phyloP scores from a whole-genome alignment of 2,113 vertebrate genomes.

The Lamprotornis superbus region DNA sequence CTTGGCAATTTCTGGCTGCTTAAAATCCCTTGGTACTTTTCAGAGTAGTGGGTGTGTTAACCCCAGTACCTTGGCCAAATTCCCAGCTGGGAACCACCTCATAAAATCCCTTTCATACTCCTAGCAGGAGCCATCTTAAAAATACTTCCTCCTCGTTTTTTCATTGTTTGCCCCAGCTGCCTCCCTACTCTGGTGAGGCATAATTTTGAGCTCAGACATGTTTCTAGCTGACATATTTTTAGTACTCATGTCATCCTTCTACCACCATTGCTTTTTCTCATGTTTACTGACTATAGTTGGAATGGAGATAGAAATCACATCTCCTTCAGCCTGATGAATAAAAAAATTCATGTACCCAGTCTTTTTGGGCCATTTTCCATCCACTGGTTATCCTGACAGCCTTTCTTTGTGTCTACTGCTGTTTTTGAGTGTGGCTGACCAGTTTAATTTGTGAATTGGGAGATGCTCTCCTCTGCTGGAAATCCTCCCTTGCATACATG shows the following conservation, averaged over 20 bases:
- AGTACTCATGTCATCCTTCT: background rate
- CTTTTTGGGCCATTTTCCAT: background rate
- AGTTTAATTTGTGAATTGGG: background rate
- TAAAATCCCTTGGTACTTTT: constrained; percentile 35
- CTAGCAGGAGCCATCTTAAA: background rate
- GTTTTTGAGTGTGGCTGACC: background rate
- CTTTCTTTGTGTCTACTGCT: background rate
- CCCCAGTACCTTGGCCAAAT: constrained; percentile 5
- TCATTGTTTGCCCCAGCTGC: background rate
- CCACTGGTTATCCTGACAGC: background rate
- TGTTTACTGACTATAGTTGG: background rate
- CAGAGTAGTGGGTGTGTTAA: constrained; percentile 25
- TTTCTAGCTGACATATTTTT: background rate
- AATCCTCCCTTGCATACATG: background rate
- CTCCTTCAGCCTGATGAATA: background rate
- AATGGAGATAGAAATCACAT: background rate
- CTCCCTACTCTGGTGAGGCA: background rate
- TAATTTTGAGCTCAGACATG: background rate
- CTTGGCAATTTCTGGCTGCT: constrained; percentile 19
- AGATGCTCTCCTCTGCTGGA: background rate
- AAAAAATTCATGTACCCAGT: background rate
- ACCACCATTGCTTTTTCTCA: background rate
- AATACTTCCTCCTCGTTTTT: background rate
- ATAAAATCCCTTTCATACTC: background rate
- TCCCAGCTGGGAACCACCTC: constrained; percentile 29